Base-by-base conservation (phyloP, 2,113 vertebrate genomes). In the Lophochroa leadbeateri region DNA sequence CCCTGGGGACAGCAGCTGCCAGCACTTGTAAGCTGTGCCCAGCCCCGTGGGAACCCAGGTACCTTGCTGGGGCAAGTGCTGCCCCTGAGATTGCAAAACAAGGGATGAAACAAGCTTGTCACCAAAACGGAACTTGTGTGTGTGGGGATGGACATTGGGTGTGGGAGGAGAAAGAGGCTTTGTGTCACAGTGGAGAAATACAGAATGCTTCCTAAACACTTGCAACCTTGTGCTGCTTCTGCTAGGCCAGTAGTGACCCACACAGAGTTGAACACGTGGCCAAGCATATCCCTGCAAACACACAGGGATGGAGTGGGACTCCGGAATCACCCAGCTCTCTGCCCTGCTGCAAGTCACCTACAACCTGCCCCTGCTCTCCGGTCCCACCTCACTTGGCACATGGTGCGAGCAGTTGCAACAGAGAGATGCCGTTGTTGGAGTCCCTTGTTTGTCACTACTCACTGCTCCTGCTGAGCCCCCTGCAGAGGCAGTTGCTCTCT, bases 71-170 rank as follows among this genome's bases (percentile, higher is more conserved):
- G 52, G 8, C 33, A 68, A 18, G 29, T 21, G 27, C 47, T 69
- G 31, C 19, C 49, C 79, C n/a, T 41, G 16, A 53, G 58, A 74
- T 0, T 17, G 67, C 35, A 80, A 69, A 77, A 29, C 0, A 3
- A 71, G 43, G 29, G 24, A 20, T 55, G 43, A 39, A 68, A 65
- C 57, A 33, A 74, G 39, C 43, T 64, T 33, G 61, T 58, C 43
- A 17, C 57, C 9, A 6, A 58, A 58, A 37, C 33, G 10, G 55
- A 89, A 50, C 17, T 35, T 11, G 17, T 7, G 27, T 46, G 29
- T 58, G 1, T 28, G 37, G 13, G 17, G 5, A 35, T 82, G 52
- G 53, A 27, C 1, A 0, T 1, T n/a, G 33, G 13, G 29, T 70
- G 33, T 13, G 29, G 44, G 47, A 82, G 24, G 52, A 71, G 82